Evolutionary conservation across 2,888 invertebrate species (phyloP).

Genomic region (Trachelus tabidus): DNA sequence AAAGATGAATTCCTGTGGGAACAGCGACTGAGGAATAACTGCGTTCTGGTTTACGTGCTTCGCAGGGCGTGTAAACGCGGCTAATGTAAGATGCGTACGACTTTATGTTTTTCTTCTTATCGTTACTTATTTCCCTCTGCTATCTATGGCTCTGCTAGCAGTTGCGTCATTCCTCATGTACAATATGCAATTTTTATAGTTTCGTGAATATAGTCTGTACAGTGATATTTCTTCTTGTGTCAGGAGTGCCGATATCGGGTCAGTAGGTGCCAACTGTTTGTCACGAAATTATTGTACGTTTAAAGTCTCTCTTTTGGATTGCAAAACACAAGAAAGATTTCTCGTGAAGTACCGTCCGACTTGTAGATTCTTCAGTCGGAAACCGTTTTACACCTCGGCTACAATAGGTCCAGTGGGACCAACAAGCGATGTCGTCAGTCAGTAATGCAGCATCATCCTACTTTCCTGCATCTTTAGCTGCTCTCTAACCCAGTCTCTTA

Average conservation of each 20-base stretch:
- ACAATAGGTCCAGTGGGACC: background rate
- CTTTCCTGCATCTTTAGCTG: background rate
- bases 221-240: background rate
- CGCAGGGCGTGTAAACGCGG: conserved; percentile 47
- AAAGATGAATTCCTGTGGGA: background rate
- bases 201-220: background rate
- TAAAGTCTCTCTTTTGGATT: background rate
- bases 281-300: background rate
- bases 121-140: background rate
- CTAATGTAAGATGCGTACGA: conserved; percentile 45
- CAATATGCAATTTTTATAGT: background rate
- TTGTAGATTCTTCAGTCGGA: background rate
- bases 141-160: background rate
- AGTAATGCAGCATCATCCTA: background rate
- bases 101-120: conserved; percentile 2
- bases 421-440: background rate
- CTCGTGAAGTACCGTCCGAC: background rate
- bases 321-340: background rate
- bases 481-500: background rate
- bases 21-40: conserved; percentile 16
- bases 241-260: background rate
- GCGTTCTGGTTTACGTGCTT: conserved; percentile 43
- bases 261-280: background rate
- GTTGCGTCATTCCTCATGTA: background rate
- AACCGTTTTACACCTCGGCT: background rate